A percentile compares a stretch with the other conserved stretches of the same genome.
Evolutionary conservation across 2,113 vertebrate species (phyloP).

Genomic region (Microtus oregoni): DNA sequence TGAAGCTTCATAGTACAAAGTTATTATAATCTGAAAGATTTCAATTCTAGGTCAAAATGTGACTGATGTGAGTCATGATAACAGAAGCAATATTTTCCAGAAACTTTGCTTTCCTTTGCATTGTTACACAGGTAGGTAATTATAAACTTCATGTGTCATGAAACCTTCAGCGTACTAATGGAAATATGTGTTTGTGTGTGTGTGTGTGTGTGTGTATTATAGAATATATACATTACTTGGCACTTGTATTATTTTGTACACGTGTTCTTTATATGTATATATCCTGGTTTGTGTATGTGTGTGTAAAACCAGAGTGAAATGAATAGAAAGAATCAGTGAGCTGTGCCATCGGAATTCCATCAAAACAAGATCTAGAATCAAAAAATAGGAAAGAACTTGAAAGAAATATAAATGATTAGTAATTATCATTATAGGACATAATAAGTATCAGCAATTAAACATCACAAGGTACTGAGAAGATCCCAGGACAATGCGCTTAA

Average conservation of each 20-base stretch:
- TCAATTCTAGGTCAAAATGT: constrained; percentile 9
- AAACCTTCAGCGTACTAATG: neutral
- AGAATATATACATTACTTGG: neutral
- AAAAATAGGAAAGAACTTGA: neutral
- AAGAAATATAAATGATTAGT: neutral
- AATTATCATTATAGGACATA: neutral
- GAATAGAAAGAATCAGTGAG: neutral
- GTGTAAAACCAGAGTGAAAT: neutral
- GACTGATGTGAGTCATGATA: neutral
- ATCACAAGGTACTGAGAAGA: neutral
- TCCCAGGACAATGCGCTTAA: neutral
- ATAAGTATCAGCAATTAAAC: neutral
- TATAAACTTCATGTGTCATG: neutral
- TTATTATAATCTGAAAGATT: neutral
- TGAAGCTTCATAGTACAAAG: neutral
- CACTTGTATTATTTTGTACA: neutral
- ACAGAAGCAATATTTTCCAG: neutral
- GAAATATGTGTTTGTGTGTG: neutral
- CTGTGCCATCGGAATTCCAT: neutral
- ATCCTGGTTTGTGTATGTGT: neutral
- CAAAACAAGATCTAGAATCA: neutral
- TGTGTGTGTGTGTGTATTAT: neutral
- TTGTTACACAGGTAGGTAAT: neutral
- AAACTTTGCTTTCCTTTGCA: constrained; percentile 6
- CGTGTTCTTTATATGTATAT: neutral